These are phyloP conservation scores for Megastigmus dorsalis DNA, from an alignment of 2,888 invertebrate species.

Conservation along the genomic window DNA sequence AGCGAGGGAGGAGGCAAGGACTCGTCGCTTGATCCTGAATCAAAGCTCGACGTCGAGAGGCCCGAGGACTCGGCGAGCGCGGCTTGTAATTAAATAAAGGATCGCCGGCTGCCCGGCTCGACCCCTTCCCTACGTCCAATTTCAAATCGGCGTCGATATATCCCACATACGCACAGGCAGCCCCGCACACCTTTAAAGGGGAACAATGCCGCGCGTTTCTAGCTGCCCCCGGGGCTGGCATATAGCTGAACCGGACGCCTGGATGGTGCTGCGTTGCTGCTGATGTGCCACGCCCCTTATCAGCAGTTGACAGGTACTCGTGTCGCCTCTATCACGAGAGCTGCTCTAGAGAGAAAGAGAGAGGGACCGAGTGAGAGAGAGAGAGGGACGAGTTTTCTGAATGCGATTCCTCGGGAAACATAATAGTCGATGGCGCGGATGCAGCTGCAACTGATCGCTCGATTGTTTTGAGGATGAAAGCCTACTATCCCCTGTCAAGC, in stretches of 20 bases:
- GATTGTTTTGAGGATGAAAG: constrained; percentile 47
- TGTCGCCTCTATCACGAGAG: not conserved
- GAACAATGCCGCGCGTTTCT: constrained; percentile 20
- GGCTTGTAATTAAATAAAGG: constrained; percentile 44
- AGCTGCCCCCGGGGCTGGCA: no score
- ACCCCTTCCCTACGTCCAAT: not conserved
- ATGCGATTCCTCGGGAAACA: constrained; percentile 15
- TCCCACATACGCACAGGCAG: no score
- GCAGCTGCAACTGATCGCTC: constrained; percentile 37
- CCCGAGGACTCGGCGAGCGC: not conserved
- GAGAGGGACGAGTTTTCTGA: constrained; percentile 24
- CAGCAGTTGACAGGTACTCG: constrained; percentile 37
- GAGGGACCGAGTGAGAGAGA: not conserved
- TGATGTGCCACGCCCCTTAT: no score
- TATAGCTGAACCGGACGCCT: no score
- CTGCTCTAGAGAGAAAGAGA: no score
- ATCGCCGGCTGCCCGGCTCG: not conserved
- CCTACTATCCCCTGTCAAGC: not conserved
- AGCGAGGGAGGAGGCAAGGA: not conserved
- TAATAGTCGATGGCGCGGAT: not conserved
- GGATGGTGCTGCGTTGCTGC: no score
- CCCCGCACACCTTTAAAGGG: not conserved
- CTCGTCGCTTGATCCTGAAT: constrained; percentile 7
- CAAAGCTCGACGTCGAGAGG: not conserved
- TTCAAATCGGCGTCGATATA: constrained; percentile 15